These are phyloP conservation scores for Nymphalis polychloros DNA, from an alignment of 2,888 invertebrate genomes.

Conservation along the genomic window DNA sequence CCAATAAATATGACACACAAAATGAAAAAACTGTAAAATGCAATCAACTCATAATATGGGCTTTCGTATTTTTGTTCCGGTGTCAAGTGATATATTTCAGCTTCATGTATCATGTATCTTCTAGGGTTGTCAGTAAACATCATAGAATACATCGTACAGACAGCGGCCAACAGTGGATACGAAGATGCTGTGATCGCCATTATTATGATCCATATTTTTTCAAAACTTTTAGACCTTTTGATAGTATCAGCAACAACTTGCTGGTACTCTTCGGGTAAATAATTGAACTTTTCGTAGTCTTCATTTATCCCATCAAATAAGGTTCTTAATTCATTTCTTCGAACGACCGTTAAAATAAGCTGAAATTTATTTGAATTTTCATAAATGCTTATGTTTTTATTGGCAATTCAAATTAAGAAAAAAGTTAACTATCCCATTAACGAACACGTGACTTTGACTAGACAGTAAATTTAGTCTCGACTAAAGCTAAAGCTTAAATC, in stretches of 20 bases:
- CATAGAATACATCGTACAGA: constrained; percentile 35
- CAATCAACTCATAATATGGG: constrained; percentile 40
- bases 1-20: constrained; percentile 31
- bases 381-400: neutral
- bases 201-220: constrained; percentile 37
- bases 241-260: constrained; percentile 30
- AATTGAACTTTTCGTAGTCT: constrained; percentile 39
- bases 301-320: constrained; percentile 37
- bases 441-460: too few species aligned
- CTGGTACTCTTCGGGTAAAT: constrained; percentile 36
- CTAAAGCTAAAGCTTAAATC: too few species aligned
- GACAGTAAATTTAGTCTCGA: too few species aligned
- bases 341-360: constrained; percentile 35
- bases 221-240: constrained; percentile 32
- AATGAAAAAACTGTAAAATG: constrained; percentile 31
- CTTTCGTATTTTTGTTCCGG: constrained; percentile 37
- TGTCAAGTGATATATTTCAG: constrained; percentile 27
- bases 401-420: too few species aligned
- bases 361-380: constrained; percentile 12
- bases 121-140: constrained; percentile 38
- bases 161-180: constrained; percentile 36
- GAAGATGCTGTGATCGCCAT: constrained; percentile 21
- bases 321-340: constrained; percentile 35
- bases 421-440: too few species aligned
- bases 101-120: constrained; percentile 42